Percentiles rank a stretch among this genome's conserved stretches.
These are phyloP conservation scores for Tillus elongatus DNA, from an alignment of 2,888 invertebrate genomes.

Conservation along the genomic window DNA sequence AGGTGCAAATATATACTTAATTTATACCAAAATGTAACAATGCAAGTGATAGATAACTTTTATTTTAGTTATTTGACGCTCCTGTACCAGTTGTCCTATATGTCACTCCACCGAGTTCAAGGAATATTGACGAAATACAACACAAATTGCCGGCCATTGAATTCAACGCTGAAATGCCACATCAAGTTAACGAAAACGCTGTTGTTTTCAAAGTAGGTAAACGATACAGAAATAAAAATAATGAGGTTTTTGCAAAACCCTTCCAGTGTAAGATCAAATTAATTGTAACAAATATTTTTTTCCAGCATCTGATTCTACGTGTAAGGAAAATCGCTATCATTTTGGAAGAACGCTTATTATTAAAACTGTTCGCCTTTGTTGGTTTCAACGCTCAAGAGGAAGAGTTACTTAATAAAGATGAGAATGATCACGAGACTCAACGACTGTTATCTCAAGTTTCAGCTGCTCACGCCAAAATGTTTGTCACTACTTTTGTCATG, in stretches of 20 bases:
- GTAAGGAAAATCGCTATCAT: conserved; percentile 76
- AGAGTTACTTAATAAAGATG: conserved; percentile 51
- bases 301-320: conserved; percentile 66
- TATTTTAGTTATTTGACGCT: conserved; percentile 67
- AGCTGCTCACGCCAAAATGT: conserved; percentile 71
- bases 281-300: conserved; percentile 16
- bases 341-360: conserved; percentile 76
- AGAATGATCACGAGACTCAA: conserved; percentile 72
- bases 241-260: too few species aligned
- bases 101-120: conserved; percentile 49
- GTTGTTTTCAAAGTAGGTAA: conserved; percentile 75
- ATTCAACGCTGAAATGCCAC: conserved; percentile 67
- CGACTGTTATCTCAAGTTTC: conserved; percentile 71
- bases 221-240: too few species aligned
- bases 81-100: conserved; percentile 78
- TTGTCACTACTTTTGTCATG: conserved; percentile 40
- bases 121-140: conserved; percentile 42
- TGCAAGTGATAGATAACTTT: too few species aligned
- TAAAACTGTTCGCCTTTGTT: conserved; percentile 59
- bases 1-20: too few species aligned
- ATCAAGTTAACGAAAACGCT: conserved; percentile 60
- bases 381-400: conserved; percentile 45
- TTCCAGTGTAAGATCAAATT: too few species aligned
- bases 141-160: conserved; percentile 64
- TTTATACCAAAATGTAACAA: too few species aligned